Base-by-base conservation (phyloP, 2,888 invertebrate species). In the Gymnoscelis rufifasciata region DNA sequence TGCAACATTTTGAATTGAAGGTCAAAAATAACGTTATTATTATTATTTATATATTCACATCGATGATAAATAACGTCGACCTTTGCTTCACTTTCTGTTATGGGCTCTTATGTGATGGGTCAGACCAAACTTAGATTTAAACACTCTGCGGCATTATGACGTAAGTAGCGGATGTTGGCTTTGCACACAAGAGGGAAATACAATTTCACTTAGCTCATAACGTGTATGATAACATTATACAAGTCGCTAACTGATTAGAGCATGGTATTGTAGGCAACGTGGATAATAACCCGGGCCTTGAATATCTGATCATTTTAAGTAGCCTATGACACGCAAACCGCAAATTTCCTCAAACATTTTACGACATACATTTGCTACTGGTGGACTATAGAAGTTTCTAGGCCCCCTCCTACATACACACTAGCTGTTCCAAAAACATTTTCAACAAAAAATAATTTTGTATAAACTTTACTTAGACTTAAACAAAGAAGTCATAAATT, bases 281-380 rank as follows among this genome's bases (percentile, higher is more conserved):
- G 45, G 47, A 36, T 52, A 47, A 47, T 52, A 47, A 30, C 27
- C 12, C 29, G 39, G 30, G 44, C 47, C 44, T 43, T 47, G 44
- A 47, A 52, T 47, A 53, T 52, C 51, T 49, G 52, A 54, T 52
- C 47, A 53, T n/a, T 51, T 44, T 55, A 52, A 57, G 52, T 57
- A 52, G 43, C 36, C 43, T 10, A 36, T 29, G 26, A 31, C 57
- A 57, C 53, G 57, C 55, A 40, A 57, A 52, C 43, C 47, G 48
- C 53, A 54, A 54, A 54, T 57, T 52, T 55, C 36, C 36, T 44
- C 15, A 30, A 40, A 37, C 36, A 30, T 33, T 33, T 33, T 15
- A 14, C 4, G 31, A n/a, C 3, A 14, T 3, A 14, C 31, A 31
- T 13, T 33, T 14, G 14, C 10, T 7, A n/a, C 6, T 2, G 13